Base-by-base conservation (phyloP, 2,888 invertebrate genomes). In the Drosophila siamana region DNA sequence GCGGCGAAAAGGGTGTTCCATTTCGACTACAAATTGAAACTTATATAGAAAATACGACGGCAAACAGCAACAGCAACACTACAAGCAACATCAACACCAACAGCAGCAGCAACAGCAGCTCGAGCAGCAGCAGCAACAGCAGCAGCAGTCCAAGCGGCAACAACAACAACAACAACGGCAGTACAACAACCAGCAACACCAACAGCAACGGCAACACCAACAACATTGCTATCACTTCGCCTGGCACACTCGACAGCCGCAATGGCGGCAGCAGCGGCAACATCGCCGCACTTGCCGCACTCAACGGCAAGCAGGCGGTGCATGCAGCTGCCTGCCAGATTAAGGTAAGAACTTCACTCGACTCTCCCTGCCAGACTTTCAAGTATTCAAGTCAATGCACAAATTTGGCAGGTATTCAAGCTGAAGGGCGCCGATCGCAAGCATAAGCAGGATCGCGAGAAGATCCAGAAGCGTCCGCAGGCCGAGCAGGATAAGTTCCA, bases 1-100 rank as follows among this genome's bases (percentile, higher is more conserved):
- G 99, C 48, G 99, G 99, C 1, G 99, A 99, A 92, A 99, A 99
- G 90, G 99, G 99, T 0, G 98, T 99, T 0, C 98, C 98, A 0
- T 99, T 99, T 93, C 95, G 98, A 48, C 96, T 98, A 74, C 98
- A 98, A 93, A 96, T 99, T 77, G 98, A 98, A 93, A 98, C 98
- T 0, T 96, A 90, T 82, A 89, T 92, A 79, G 92, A 92, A 63
- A 91, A 86, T 74, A 47, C 74, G 59, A 50, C 64, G 73, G 8
- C 55, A 59, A 19, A 7, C 40, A 46, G 26, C 26, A 59, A 15
- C 40, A 50, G 15, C 36, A 55, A 54, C 30, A 69, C 15, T 30
- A 60, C 26, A 62, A 55, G 22, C 64, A 52, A 16, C 66, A 62
- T 16, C 33, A 65, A 41, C 28, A 69, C 8, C 69, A 56, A 46